Evolutionary conservation across 2,113 vertebrate species (phyloP).

Genomic region (Marcusenius ussheri): DNA sequence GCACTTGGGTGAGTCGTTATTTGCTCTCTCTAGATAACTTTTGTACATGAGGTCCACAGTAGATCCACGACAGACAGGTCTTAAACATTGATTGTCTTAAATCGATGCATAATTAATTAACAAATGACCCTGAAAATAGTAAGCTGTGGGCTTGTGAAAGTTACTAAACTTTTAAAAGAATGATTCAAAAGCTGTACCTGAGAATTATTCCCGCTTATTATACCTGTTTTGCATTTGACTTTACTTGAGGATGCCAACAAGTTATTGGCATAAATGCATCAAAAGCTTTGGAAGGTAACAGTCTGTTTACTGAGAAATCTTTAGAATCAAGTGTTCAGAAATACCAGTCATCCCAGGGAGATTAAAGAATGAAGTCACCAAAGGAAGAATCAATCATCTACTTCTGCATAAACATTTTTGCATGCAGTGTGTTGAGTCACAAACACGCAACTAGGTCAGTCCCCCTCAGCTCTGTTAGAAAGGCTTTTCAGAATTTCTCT

Average conservation of each 20-base stretch:
- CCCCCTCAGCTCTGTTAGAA: not conserved
- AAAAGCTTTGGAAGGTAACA: not conserved
- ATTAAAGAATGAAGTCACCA: not conserved
- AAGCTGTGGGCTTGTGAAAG: not conserved
- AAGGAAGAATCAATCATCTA: not conserved
- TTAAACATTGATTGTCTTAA: not conserved
- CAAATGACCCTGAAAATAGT: not conserved
- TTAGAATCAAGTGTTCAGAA: not conserved
- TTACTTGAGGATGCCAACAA: not conserved
- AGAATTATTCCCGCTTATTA: not conserved
- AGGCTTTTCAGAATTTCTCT: not conserved
- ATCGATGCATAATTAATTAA: not conserved
- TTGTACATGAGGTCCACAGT: not conserved
- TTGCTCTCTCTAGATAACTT: not conserved
- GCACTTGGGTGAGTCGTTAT: not conserved
- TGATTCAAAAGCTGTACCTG: not conserved
- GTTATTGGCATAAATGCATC: not conserved
- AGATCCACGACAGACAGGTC: not conserved
- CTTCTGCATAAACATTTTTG: constrained; percentile 7
- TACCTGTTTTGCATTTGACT: not conserved
- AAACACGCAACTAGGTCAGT: constrained; percentile 15
- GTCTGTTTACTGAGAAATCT: not conserved
- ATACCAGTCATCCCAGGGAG: not conserved
- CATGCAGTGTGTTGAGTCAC: not conserved
- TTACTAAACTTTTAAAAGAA: not conserved